phyloP scores from a whole-genome alignment of 2,113 vertebrate species.

The Urocynchramus pylzowi region DNA sequence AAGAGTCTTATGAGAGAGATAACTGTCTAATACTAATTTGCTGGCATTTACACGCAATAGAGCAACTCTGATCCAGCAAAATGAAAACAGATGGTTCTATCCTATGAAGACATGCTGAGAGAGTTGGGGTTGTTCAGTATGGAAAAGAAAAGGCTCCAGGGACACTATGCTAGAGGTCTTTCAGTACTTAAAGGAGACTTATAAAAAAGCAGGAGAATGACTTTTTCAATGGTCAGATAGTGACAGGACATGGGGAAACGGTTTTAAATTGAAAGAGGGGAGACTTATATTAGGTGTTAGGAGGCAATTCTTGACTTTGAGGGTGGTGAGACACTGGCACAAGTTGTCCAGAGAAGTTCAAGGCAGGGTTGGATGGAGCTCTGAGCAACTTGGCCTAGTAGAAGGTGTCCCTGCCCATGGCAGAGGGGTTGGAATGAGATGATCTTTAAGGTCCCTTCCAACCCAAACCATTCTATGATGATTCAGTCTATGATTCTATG shows the following conservation, averaged over 20 bases:
- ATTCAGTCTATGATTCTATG: not conserved
- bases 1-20: not conserved
- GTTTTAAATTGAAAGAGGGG: not conserved
- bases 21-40: not conserved
- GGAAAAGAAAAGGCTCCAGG: not conserved
- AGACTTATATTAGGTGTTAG: not conserved
- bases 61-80: not conserved
- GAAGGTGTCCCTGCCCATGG: not conserved
- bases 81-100: not conserved
- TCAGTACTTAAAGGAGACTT: not conserved
- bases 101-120: not conserved
- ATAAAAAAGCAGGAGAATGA: not conserved
- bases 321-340: not conserved
- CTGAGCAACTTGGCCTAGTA: not conserved
- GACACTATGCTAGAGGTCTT: not conserved
- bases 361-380: not conserved
- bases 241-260: not conserved
- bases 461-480: not conserved
- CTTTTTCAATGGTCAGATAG: not conserved
- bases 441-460: not conserved
- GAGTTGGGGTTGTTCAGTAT: not conserved
- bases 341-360: not conserved
- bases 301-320: not conserved
- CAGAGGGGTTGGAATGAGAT: not conserved
- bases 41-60: not conserved